Evolutionary conservation across 2,888 invertebrate genomes (phyloP), one percentile per base, ranked within the genome.

Genomic region (Sesia bembeciformis): DNA sequence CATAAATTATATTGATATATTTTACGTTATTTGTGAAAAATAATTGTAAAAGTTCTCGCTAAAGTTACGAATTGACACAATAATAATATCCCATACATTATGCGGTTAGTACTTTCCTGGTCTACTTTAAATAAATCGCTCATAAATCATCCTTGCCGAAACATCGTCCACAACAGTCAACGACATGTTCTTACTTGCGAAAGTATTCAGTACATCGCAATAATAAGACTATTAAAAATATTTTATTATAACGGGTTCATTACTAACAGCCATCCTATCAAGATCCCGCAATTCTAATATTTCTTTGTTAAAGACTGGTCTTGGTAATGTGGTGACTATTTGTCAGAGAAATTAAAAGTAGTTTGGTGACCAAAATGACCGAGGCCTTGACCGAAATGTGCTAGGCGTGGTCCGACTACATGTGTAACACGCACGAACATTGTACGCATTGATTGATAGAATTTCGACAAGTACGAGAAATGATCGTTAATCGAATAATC

Each of bases 331-430:
- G 61, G 63, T 58, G 3, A 39, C 53, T 3, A 38, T 51, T 53
- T 52, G 50, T 54, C 53, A 59, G 56, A 60, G 61, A 63, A 67
- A 67, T 73, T 69, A 72, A 74, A 74, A 74, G 76, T 74, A 66
- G 76, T 72, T 65, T 68, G 67, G 66, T 70, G 60, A 66, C 65
- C 67, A 62, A 46, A 54, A 62, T 67, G 74, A 74, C 74, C 70
- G 66, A 64, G 76, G 76, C 85, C 85, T 83, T 84, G 84, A 73
- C 84, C 83, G 65, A 72, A 59, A 63, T 76, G 66, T 54, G 59
- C 62, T 66, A 67, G 74, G 78, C 65, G 80, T 67, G 76, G 80
- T 74, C 62, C 60, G 54, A 52, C 54, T 61, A 59, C 59, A 38
- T 50, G 50, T 50, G 50, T 50, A 50, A 46, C 46, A 46, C 46